These are phyloP conservation scores for Mactra quadrangularis DNA, from an alignment of 1,140 invertebrate species.

Conservation along the genomic window DNA sequence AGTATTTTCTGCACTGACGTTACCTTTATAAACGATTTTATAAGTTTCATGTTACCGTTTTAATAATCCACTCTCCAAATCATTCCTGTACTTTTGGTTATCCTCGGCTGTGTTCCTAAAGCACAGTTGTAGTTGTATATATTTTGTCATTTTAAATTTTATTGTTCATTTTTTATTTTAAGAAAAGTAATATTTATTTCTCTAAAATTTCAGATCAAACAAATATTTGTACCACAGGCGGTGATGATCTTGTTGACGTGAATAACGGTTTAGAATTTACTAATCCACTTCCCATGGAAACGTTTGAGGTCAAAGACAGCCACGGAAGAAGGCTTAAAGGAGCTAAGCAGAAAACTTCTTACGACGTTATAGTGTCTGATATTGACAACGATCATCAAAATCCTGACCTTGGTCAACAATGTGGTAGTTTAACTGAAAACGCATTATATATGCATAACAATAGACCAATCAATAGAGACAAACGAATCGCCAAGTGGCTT, in stretches of 20 bases:
- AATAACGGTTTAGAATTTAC: background rate
- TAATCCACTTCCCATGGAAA: background rate
- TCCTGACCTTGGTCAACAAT: background rate
- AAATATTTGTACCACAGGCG: background rate
- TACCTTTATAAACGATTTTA: too few relatives aligned
- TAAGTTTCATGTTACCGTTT: too few relatives aligned
- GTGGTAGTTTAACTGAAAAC: conserved; percentile 8
- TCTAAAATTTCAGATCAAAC: background rate
- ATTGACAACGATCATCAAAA: conserved; percentile 6
- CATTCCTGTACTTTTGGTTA: too few relatives aligned
- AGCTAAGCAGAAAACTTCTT: background rate
- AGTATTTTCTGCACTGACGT: too few relatives aligned
- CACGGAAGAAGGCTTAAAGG: conserved; percentile 7
- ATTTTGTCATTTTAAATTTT: too few relatives aligned
- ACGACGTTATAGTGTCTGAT: conserved; percentile 36
- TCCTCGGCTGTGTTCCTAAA: too few relatives aligned
- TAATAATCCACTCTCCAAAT: too few relatives aligned
- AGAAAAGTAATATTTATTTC: too few relatives aligned
- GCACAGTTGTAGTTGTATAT: too few relatives aligned
- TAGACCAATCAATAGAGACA: conserved; percentile 29
- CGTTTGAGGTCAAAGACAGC: background rate
- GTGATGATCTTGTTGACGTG: background rate
- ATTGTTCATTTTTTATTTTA: too few relatives aligned
- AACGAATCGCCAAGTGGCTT: conserved; percentile 27
- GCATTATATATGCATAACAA: conserved; percentile 16